Evolutionary conservation across 2,888 invertebrate genomes (phyloP).

Genomic region (Polymixis flavicincta): DNA sequence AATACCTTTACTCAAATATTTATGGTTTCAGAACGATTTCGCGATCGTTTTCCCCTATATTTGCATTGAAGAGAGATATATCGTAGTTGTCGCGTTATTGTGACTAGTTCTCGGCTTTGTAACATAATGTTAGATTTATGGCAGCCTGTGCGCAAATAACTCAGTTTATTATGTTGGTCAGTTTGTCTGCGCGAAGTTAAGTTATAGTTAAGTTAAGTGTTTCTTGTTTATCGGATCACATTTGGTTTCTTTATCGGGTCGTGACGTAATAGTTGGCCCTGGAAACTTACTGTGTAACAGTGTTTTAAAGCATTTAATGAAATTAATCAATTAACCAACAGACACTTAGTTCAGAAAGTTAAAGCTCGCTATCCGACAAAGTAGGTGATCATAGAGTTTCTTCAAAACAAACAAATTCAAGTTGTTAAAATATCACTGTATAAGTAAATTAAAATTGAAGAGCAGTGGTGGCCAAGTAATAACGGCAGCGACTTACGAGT

Average conservation of each 20-base stretch:
- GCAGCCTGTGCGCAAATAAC: constrained; percentile 50
- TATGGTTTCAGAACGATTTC: constrained; percentile 59
- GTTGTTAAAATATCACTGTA: neutral
- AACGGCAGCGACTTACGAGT: no score
- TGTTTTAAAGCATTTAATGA: neutral
- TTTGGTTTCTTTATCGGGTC: constrained; percentile 28
- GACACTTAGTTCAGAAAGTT: no score
- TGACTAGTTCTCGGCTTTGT: constrained; percentile 60
- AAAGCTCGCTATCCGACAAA: no score
- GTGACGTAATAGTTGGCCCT: neutral
- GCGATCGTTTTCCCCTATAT: constrained; percentile 64
- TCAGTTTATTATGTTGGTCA: constrained; percentile 49
- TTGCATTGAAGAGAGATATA: constrained; percentile 68
- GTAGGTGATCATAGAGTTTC: no score
- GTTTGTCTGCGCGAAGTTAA: constrained; percentile 47
- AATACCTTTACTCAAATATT: constrained; percentile 65
- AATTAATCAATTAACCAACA: neutral
- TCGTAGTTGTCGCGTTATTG: constrained; percentile 52
- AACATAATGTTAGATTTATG: constrained; percentile 60
- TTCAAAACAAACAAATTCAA: neutral
- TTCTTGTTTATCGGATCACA: constrained; percentile 45
- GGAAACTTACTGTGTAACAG: constrained; percentile 2
- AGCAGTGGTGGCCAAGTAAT: no score
- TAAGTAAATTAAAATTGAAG: no score
- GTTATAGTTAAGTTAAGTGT: constrained; percentile 49